These are phyloP conservation scores for Sander vitreus DNA, from an alignment of 2,113 vertebrate species.

Conservation along the genomic window DNA sequence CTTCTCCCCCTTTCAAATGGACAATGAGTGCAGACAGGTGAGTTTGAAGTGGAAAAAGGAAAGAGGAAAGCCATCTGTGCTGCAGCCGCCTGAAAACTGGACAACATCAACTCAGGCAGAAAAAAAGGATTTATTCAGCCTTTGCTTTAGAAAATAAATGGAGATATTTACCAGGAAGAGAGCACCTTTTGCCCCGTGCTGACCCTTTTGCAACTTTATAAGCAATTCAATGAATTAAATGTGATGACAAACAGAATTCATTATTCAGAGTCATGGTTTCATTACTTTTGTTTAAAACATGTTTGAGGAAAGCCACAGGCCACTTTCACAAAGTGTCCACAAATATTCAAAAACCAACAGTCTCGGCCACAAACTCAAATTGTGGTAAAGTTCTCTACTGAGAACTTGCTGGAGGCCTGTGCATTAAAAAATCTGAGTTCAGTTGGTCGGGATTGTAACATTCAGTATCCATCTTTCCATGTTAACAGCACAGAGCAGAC, in stretches of 20 bases:
- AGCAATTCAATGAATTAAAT: background rate
- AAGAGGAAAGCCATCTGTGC: slow-evolving; percentile 49
- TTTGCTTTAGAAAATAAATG: slow-evolving; percentile 21
- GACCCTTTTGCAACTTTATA: background rate
- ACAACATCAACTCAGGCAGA: slow-evolving; percentile 11
- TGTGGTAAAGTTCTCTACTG: slow-evolving; percentile 30
- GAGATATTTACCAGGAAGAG: background rate
- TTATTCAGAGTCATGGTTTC: slow-evolving; percentile 14
- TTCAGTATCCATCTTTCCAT: slow-evolving; percentile 44
- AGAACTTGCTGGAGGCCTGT: slow-evolving; percentile 25
- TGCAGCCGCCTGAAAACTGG: slow-evolving; percentile 33
- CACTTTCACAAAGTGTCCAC: slow-evolving; percentile 17
- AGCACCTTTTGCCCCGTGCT: background rate
- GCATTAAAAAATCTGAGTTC: slow-evolving; percentile 28
- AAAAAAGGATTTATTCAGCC: background rate
- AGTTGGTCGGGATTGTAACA: slow-evolving; percentile 32
- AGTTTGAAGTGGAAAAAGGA: slow-evolving; percentile 55
- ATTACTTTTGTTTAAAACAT: slow-evolving; percentile 10
- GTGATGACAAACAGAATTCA: background rate
- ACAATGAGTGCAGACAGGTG: slow-evolving; percentile 71
- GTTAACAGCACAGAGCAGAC: slow-evolving; percentile 50
- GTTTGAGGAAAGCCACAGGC: background rate
- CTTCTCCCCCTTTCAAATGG: slow-evolving; percentile 66
- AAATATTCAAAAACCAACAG: slow-evolving; percentile 29
- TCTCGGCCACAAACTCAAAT: slow-evolving; percentile 26